A percentile compares a stretch with the other conserved stretches of the same genome.
Conservation (phyloP, 2,113 vertebrate genomes). For the Alethe castanea region DNA sequence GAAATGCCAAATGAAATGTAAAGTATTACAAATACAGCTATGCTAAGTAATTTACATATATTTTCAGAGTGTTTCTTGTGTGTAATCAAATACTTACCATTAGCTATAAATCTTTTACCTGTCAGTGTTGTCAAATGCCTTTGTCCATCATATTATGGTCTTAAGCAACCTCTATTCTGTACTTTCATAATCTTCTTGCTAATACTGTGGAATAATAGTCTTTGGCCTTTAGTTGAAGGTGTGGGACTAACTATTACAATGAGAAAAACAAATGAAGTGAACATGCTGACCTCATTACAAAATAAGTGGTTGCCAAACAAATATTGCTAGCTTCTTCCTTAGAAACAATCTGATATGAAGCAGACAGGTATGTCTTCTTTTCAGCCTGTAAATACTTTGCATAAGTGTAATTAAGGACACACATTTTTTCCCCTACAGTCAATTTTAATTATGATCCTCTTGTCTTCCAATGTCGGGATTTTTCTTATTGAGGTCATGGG, state of each 20-base stretch:
- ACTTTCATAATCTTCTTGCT: conserved; percentile 52
- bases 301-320: conserved; percentile 58
- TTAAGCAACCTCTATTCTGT: conserved; percentile 43
- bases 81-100: neutral
- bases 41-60: conserved; percentile 11
- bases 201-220: conserved; percentile 25
- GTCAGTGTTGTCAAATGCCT: conserved; percentile 44
- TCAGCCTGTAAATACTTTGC: conserved; percentile 50
- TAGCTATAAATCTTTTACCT: conserved; percentile 32
- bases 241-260: conserved; percentile 8
- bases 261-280: conserved; percentile 50
- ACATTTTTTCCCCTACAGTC: neutral
- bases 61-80: conserved; percentile 1
- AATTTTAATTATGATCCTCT: neutral
- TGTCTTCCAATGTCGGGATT: neutral
- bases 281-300: conserved; percentile 55
- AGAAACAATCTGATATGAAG: conserved; percentile 56
- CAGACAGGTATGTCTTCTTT: conserved; percentile 7
- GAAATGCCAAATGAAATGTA: neutral
- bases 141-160: conserved; percentile 23
- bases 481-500: neutral
- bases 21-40: neutral
- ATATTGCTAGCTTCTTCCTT: conserved; percentile 58
- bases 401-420: conserved; percentile 25
- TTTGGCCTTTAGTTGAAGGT: conserved; percentile 33